Evolutionary conservation across 2,888 invertebrate genomes (phyloP).

Genomic region (Epiblema foenella): DNA sequence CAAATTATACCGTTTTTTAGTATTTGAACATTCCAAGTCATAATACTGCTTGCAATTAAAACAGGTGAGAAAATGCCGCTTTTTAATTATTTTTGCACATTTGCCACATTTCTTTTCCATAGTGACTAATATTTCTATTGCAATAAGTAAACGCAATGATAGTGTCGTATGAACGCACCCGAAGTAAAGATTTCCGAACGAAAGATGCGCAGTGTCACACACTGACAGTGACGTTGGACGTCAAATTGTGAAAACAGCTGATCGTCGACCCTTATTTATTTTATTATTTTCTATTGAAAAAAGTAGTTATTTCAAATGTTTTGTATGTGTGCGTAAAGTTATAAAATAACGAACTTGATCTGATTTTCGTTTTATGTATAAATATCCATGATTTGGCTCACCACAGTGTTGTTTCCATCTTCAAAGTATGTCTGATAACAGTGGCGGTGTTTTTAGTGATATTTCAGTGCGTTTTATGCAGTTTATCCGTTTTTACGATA

Average conservation of each 20-base stretch:
- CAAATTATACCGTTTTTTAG: background rate
- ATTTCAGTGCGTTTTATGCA: background rate
- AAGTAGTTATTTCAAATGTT: background rate
- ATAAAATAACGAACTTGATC: background rate
- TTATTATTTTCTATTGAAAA: background rate
- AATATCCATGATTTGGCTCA: background rate
- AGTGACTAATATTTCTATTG: background rate
- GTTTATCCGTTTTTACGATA: background rate
- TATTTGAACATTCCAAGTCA: background rate
- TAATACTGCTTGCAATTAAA: background rate
- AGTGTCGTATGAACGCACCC: background rate
- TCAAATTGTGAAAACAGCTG: background rate
- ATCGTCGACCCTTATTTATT: background rate
- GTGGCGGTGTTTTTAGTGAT: background rate
- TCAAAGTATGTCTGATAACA: background rate
- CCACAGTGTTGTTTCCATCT: background rate
- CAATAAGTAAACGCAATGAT: background rate
- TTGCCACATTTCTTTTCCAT: background rate
- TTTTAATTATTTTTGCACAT: background rate
- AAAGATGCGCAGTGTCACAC: background rate
- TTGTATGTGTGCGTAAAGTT: background rate
- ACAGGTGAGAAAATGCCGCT: background rate
- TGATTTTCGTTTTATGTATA: background rate
- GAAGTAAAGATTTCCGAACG: background rate
- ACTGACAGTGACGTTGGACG: background rate